Percentiles rank a stretch among this genome's conserved stretches.
phyloP scores from a whole-genome alignment of 1,140 invertebrate genomes.

The Eupeodes corollae region DNA sequence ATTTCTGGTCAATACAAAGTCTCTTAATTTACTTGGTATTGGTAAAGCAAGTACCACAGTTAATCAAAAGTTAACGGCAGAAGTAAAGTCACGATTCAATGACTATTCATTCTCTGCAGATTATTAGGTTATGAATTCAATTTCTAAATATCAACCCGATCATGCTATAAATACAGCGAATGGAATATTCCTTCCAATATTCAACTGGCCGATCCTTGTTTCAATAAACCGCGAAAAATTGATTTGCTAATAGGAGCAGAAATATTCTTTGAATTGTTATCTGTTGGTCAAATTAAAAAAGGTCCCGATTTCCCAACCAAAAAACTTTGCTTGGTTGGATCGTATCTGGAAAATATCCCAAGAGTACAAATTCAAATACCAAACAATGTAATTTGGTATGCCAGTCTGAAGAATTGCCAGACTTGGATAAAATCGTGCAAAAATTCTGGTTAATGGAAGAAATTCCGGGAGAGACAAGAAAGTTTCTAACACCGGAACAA shows the following conservation, averaged over 20 bases:
- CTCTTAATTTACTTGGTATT: constrained; percentile 1
- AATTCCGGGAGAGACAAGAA: constrained; percentile 3
- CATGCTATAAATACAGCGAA: background rate
- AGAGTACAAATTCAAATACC: background rate
- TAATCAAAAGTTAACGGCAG: background rate
- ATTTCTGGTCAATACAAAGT: background rate
- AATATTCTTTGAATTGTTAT: constrained; percentile 19
- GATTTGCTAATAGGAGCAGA: constrained; percentile 21
- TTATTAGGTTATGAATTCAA: constrained; percentile 2
- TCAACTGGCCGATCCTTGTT: constrained; percentile 17
- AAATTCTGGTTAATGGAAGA: constrained; percentile 30
- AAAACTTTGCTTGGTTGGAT: constrained; percentile 9
- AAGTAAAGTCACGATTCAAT: constrained; percentile 1
- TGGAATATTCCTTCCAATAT: constrained; percentile 13
- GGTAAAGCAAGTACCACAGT: background rate
- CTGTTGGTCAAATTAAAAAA: constrained; percentile 9
- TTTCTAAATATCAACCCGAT: constrained; percentile 4
- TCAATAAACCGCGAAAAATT: constrained; percentile 15
- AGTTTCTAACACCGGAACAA: constrained; percentile 5
- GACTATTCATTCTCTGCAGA: background rate
- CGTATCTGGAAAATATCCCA: constrained; percentile 9
- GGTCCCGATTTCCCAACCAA: constrained; percentile 4
- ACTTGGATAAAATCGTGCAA: constrained; percentile 1
- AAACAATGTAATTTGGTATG: background rate
- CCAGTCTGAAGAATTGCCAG: background rate